Percentiles rank a stretch among this genome's conserved stretches.
Evolutionary conservation across 2,797 vertebrate species (phyloP).

Genomic region (Lepus townsendii): DNA sequence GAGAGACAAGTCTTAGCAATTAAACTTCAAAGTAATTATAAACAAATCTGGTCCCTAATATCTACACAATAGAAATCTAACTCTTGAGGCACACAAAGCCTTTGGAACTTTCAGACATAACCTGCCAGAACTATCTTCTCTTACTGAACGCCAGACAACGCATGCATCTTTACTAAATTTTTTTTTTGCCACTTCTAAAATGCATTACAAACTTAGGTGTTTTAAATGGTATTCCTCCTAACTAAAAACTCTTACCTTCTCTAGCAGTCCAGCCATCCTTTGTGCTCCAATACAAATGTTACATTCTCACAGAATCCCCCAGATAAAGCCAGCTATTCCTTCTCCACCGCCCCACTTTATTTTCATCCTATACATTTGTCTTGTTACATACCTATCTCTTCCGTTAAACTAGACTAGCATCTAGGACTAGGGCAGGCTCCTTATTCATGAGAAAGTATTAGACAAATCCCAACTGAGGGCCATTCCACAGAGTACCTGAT

Average conservation of each 20-base stretch:
- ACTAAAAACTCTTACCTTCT: constrained; percentile 35
- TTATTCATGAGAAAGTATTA: constrained; percentile 12
- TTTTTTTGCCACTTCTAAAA: constrained; percentile 38
- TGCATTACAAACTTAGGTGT: not conserved
- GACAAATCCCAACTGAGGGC: not conserved
- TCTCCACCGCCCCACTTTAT: not conserved
- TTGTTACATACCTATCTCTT: not conserved
- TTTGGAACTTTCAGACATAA: constrained; percentile 44
- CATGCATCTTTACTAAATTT: not conserved
- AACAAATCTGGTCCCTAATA: constrained; percentile 17
- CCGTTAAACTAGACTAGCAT: constrained; percentile 8
- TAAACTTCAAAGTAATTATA: constrained; percentile 60
- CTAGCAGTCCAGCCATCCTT: constrained; percentile 27
- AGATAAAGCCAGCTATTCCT: not conserved
- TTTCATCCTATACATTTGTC: not conserved
- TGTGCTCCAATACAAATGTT: constrained; percentile 1
- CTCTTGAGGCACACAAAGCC: constrained; percentile 3
- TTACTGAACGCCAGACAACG: not conserved
- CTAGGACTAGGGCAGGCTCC: not conserved
- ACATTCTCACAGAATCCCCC: constrained; percentile 21
- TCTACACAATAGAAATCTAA: constrained; percentile 66
- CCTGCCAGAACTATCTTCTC: not conserved
- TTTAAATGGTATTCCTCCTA: constrained; percentile 45
- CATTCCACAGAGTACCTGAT: constrained; percentile 39
- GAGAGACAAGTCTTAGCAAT: constrained; percentile 53